Evolutionary conservation across 2,888 invertebrate genomes (phyloP).

Genomic region (Nymphalis polychloros): DNA sequence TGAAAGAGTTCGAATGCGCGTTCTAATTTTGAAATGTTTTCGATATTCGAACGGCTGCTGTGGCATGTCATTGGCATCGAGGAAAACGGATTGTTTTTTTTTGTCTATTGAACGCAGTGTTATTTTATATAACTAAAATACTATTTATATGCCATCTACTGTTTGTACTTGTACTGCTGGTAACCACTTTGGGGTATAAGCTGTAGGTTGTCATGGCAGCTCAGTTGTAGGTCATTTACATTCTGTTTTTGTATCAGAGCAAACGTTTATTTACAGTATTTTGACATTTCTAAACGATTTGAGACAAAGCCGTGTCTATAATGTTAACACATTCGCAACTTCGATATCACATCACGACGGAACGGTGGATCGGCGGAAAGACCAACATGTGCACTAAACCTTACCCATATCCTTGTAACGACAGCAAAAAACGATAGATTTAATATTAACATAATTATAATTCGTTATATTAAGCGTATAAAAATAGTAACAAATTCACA

Average conservation of each 20-base stretch:
- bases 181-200: no score
- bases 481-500: no score
- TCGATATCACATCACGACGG: neutral
- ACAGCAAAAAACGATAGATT: neutral
- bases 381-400: slow-evolving; percentile 4
- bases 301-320: neutral
- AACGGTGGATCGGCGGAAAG: neutral
- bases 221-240: no score
- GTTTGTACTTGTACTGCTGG: neutral
- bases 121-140: neutral
- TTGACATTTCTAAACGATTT: neutral
- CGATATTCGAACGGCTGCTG: slow-evolving; percentile 74
- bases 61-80: slow-evolving; percentile 64
- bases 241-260: no score
- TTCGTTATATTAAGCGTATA: no score
- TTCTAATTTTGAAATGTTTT: slow-evolving; percentile 79
- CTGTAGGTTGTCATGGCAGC: no score
- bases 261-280: neutral
- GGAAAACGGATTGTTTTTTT: slow-evolving; percentile 45
- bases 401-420: neutral
- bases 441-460: neutral
- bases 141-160: neutral
- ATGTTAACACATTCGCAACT: neutral
- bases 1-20: slow-evolving; percentile 74
- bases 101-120: neutral